Evolutionary conservation across 35 echinoderm and acorn worm genomes (phyloP).

Genomic region (Chiridota heheva): DNA sequence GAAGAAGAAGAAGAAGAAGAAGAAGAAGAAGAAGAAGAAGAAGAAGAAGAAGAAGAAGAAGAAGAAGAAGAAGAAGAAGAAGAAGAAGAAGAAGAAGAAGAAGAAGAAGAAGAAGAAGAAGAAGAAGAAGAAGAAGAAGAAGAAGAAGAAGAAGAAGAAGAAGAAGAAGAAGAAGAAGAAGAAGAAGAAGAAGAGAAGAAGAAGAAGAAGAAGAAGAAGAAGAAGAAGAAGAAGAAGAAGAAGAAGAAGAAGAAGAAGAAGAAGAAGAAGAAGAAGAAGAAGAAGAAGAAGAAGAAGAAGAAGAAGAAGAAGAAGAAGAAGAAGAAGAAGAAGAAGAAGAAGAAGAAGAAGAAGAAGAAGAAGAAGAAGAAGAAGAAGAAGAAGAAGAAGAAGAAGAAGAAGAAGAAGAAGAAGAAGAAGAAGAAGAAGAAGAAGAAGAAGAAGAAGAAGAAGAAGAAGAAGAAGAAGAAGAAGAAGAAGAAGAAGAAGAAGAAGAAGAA

Average conservation of each 20-base stretch:
- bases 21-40: conserved; percentile 8
- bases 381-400: neutral
- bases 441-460: neutral
- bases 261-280: conserved; percentile 8
- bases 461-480: neutral
- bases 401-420: neutral
- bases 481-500: neutral
- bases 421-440: neutral
- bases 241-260: neutral
- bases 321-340: neutral
- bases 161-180: neutral
- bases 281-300: neutral
- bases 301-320: conserved; percentile 1
- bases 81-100: neutral
- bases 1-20: neutral
- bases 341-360: conserved; percentile 1
- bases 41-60: conserved; percentile 9
- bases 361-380: neutral
- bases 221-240: conserved; percentile 8
- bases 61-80: neutral
- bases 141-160: neutral
- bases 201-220: conserved; percentile 8
- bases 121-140: neutral
- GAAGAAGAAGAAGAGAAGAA: neutral
- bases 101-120: neutral